A percentile compares a stretch with the other conserved stretches of the same genome.
Evolutionary conservation across 2,888 invertebrate genomes (phyloP).

Genomic region (Nomada ferruginata): DNA sequence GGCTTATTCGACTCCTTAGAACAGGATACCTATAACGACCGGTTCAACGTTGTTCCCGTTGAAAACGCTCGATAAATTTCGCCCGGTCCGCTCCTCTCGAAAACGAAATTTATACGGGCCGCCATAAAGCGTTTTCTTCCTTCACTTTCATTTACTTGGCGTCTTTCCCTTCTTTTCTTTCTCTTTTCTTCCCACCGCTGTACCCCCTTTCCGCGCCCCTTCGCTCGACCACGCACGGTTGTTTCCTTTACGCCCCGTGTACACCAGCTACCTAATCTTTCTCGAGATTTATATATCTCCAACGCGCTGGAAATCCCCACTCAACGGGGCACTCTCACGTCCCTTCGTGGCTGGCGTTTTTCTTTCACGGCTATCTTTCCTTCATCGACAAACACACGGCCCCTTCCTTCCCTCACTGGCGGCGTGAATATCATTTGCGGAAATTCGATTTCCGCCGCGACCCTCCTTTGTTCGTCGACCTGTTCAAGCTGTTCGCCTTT

Average conservation of each 20-base stretch:
- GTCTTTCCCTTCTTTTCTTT: neutral
- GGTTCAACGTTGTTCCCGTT: slow-evolving; percentile 19
- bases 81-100: slow-evolving; percentile 24
- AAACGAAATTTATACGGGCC: slow-evolving; percentile 56
- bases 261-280: slow-evolving; percentile 41
- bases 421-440: slow-evolving; percentile 43
- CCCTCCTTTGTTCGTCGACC: slow-evolving; percentile 30
- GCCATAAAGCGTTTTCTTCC: slow-evolving; percentile 55
- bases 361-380: slow-evolving; percentile 20
- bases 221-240: neutral
- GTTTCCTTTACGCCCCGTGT: neutral
- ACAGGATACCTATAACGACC: neutral
- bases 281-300: slow-evolving; percentile 30
- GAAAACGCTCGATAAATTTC: slow-evolving; percentile 56
- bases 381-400: slow-evolving; percentile 44
- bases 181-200: slow-evolving; percentile 7
- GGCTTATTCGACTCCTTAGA: slow-evolving; percentile 18
- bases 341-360: neutral
- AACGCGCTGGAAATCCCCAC: slow-evolving; percentile 30
- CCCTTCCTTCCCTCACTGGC: neutral
- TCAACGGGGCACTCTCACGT: slow-evolving; percentile 4
- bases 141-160: slow-evolving; percentile 42
- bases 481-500: slow-evolving; percentile 30
- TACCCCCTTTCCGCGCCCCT: neutral
- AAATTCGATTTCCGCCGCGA: slow-evolving; percentile 51